Base-by-base conservation (phyloP, 1,140 invertebrate genomes). In the Belonocnema kinseyi region DNA sequence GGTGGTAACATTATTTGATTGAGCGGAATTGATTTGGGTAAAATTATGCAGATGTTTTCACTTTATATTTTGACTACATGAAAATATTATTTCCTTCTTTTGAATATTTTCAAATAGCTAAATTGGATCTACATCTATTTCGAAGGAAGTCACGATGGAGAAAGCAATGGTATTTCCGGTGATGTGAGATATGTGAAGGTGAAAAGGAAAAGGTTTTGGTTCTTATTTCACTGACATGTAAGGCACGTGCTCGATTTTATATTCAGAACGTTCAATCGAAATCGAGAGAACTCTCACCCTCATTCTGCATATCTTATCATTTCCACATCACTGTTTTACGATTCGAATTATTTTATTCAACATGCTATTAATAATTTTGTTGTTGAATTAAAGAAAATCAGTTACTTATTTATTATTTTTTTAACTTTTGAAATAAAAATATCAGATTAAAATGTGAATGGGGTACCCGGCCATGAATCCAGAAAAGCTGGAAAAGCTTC, bases 101-200 rank as follows among this genome's bases (percentile, higher is more conserved):
- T 46, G 61, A 66, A 66, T 66, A 40, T 33, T 66, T 66, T 13
- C 26, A 66, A 66, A 66, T 40, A 40, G 26, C 19, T 40, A 66
- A n/a, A 66, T 66, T 66, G 12, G 14, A 66, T 66, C 26, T 66
- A 16, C 61, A 66, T 66, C 61, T 66, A 40, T 40, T 66, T 66
- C 21, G 58, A 40, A 10, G 61, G 61, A 66, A 66, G 61, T 66
- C 61, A 66, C 33, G 58, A 16, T 46, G 26, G 61, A 46, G 61
- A 66, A 66, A 66, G 61, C 61, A 66, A 46, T 66, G 61, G 61
- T 66, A 66, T 66, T 66, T 66, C 61, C 61, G 61, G 61, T 66
- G 33, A 40, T 16, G 61, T 66, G 61, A 66, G 61, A 66, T 40
- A 66, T 40, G 13, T 40, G 58, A 66, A 66, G 26, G 61, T 66